Percentiles rank a stretch among this genome's conserved stretches.
Conservation (phyloP, 2,797 vertebrate species). For the Platalea minor region DNA sequence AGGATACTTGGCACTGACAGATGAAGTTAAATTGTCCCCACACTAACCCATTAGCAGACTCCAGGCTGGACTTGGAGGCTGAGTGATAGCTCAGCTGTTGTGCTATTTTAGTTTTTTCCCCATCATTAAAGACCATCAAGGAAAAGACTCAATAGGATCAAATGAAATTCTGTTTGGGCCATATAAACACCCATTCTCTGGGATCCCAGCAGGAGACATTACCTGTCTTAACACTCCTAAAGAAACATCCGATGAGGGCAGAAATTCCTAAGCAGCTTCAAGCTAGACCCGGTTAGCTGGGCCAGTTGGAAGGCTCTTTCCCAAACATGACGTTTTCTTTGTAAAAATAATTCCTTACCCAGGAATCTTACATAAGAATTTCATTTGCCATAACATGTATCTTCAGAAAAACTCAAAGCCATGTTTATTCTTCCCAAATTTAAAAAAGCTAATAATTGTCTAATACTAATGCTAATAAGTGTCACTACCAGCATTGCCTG, state of each 20-base stretch:
- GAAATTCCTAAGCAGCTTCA: neutral
- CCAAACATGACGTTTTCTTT: neutral
- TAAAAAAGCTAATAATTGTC: neutral
- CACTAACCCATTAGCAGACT: neutral
- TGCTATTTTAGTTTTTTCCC: neutral
- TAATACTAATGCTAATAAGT: neutral
- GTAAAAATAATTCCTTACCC: neutral
- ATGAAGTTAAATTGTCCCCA: neutral
- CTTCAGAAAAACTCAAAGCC: slow-evolving; percentile 15
- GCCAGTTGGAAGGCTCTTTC: neutral
- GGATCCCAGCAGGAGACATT: neutral
- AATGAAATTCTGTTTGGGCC: neutral
- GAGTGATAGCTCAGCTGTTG: neutral
- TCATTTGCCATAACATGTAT: neutral
- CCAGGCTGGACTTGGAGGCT: neutral
- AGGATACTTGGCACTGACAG: neutral
- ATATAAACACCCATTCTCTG: neutral
- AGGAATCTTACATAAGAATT: neutral
- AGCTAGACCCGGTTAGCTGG: neutral
- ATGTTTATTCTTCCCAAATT: neutral
- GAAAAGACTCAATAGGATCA: neutral
- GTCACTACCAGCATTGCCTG: neutral
- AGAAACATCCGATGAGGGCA: neutral
- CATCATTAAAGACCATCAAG: neutral
- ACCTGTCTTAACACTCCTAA: neutral